These are phyloP conservation scores for Metallyticus violacea DNA, from an alignment of 2,888 invertebrate species.

Conservation along the genomic window DNA sequence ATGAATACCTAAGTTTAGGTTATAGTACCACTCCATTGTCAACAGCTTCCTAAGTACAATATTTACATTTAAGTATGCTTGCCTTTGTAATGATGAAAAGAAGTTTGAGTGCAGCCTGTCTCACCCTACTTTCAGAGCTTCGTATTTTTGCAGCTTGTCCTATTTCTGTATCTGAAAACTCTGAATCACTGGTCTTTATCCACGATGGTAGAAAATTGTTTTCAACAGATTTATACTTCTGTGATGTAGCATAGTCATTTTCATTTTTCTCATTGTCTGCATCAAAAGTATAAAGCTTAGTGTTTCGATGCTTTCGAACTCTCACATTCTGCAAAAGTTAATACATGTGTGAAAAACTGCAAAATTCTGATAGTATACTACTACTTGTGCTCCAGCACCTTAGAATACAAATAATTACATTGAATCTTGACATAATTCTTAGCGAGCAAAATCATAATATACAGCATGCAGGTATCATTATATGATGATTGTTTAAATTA, in stretches of 20 bases:
- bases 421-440: too few species aligned
- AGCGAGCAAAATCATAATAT: too few species aligned
- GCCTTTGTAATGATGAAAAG: constrained; percentile 59
- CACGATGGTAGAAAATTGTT: neutral
- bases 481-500: too few species aligned
- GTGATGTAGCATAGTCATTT: neutral
- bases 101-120: constrained; percentile 64
- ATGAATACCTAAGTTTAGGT: too few species aligned
- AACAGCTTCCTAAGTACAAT: too few species aligned
- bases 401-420: too few species aligned
- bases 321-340: neutral
- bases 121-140: constrained; percentile 57
- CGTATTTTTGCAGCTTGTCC: constrained; percentile 43
- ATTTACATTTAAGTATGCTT: neutral
- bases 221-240: neutral
- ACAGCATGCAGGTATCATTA: too few species aligned
- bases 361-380: too few species aligned
- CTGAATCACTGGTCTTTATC: constrained; percentile 57
- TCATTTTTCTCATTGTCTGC: neutral
- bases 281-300: neutral
- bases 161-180: constrained; percentile 62
- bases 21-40: too few species aligned
- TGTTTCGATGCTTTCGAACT: neutral
- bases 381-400: too few species aligned
- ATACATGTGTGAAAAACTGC: neutral